Evolutionary conservation across 2,797 vertebrate genomes (phyloP).

Genomic region (Microchirus variegatus): DNA sequence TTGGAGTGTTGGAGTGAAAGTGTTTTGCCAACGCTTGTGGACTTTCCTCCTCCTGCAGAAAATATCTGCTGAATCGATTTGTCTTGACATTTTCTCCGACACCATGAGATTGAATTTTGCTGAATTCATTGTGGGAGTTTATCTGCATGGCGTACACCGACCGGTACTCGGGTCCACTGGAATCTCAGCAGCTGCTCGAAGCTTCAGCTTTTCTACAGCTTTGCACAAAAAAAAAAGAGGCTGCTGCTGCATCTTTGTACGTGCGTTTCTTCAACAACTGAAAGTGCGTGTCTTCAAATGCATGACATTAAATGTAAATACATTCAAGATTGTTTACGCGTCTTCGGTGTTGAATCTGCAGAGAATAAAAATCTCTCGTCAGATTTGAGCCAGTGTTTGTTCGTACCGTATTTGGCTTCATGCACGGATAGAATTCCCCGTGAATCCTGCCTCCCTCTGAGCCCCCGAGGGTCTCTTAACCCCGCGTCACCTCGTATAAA

Average conservation of each 20-base stretch:
- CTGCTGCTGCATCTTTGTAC: conserved; percentile 1
- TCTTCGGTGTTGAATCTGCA: not conserved
- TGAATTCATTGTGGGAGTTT: conserved; percentile 11
- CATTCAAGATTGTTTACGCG: not conserved
- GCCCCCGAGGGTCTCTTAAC: conserved; percentile 55
- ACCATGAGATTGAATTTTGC: conserved; percentile 17
- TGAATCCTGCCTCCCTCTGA: conserved; percentile 26
- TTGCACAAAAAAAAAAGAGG: not conserved
- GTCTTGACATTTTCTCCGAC: conserved; percentile 38
- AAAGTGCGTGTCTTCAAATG: not conserved
- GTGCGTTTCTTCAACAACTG: not conserved
- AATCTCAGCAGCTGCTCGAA: no score
- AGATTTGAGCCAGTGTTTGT: conserved; percentile 3
- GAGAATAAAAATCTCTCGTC: no score
- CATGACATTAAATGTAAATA: not conserved
- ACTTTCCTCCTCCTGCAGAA: conserved; percentile 20
- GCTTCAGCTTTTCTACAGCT: no score
- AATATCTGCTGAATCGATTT: conserved; percentile 42
- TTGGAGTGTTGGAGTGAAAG: no score
- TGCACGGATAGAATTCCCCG: conserved; percentile 14
- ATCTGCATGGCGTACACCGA: conserved; percentile 3
- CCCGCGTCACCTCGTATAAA: conserved; percentile 38
- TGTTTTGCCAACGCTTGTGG: no score
- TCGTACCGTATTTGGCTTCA: not conserved
- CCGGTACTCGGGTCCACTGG: not conserved